Base-by-base conservation (phyloP, 2,113 vertebrate species). In the Pelmatolapia mariae region DNA sequence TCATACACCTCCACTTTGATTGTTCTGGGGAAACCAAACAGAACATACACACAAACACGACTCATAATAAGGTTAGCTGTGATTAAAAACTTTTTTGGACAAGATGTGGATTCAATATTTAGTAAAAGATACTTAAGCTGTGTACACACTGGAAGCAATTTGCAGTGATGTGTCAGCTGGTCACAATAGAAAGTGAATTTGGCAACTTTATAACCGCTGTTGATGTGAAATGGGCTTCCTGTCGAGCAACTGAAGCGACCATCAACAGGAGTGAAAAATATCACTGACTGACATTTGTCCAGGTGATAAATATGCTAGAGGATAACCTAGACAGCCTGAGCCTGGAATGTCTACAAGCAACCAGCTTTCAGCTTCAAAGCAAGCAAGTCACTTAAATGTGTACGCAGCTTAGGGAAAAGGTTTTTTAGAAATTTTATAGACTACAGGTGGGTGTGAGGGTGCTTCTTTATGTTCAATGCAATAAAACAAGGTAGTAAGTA, bases 1-100 rank as follows among this genome's bases (percentile, higher is more conserved):
- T 99, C 98, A 1, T 99, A 98, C 19, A 99, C 97, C 91, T 99
- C 98, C 93, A 98, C 98, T 84, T 99, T 99, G 96, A 99, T 99
- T 66, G 98, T 97, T 94, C 98, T 99, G 96, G 4, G 87, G 57
- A 61, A 96, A 63, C n/a, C 86, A 68, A 59, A 8, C 36, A 87
- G 13, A 82, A 7, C n/a, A 68, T 15, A 4, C 18, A 83, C 22
- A 83, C 3, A 78, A 38, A 54, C 19, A 47, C 8, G 1, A 45
- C 6, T 10, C 54, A 57, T 26, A 57, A 68, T 4, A 66, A 66
- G 24, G 38, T 43, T 71, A 45, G 38, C 57, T 61, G 29, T 33
- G 57, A 61, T 61, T 19, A 61, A 61, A 61, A 61, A 61, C 38
- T 4, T 26, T 45, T 43, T 43, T 73, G 10, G 16, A 19, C 24